Percentiles rank a stretch among this genome's conserved stretches.
Conservation (phyloP, 2,113 vertebrate genomes). For the Muntiacus muntjak region DNA sequence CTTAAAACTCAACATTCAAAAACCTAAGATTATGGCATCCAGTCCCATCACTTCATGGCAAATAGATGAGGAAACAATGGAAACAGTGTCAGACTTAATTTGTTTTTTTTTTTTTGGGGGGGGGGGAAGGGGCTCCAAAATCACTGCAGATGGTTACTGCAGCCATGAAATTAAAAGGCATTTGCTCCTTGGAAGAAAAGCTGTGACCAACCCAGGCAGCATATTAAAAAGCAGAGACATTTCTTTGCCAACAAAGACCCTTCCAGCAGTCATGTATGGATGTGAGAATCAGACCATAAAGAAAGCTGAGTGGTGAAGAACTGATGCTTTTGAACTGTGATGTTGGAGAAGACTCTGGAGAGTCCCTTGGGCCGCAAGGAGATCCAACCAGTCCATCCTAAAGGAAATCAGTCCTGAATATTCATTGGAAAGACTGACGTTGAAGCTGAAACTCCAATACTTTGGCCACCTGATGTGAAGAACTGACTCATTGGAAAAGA, state of each 20-base stretch:
- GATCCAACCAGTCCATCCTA: not conserved
- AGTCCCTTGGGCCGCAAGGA: rapidly evolving
- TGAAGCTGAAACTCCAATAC: not conserved
- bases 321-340: not conserved
- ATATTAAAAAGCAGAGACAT: not conserved
- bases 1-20: not conserved
- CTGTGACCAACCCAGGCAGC: not conserved
- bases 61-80: not conserved
- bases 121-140: not conserved
- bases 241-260: not conserved
- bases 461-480: not conserved
- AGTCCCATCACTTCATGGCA: not conserved
- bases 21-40: not conserved
- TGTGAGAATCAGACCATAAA: not conserved
- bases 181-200: not conserved
- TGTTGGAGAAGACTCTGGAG: not conserved
- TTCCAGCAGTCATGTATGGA: not conserved
- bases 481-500: not conserved
- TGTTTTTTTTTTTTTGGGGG: too few species aligned
- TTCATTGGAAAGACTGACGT: not conserved
- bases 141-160: not conserved
- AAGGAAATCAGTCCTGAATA: not conserved
- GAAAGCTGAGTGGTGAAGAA: not conserved
- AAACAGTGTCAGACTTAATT: not conserved
- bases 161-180: not conserved